Percentiles rank a stretch among this genome's conserved stretches.
Conservation (phyloP, 2,113 vertebrate species). For the Haemorhous mexicanus region DNA sequence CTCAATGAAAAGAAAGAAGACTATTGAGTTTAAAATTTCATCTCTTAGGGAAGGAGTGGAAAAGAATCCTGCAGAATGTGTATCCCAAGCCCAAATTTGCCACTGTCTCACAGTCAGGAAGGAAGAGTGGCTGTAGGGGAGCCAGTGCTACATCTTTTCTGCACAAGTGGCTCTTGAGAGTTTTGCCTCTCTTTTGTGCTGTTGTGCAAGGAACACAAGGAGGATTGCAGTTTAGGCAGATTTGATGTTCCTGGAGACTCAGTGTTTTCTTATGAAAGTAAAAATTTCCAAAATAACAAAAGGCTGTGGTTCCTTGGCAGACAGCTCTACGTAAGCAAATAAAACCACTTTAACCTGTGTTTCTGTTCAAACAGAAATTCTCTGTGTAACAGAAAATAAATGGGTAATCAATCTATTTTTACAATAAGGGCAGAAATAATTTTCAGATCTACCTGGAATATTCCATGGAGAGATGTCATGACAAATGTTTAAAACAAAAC, state of each 20-base stretch:
- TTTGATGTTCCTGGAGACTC: background rate
- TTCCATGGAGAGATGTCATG: background rate
- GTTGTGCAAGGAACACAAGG: background rate
- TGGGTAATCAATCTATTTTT: slow-evolving; percentile 15
- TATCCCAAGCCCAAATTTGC: background rate
- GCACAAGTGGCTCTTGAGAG: background rate
- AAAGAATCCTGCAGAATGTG: background rate
- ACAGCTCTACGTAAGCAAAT: background rate
- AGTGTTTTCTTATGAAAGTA: slow-evolving; percentile 23
- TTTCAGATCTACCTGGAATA: background rate
- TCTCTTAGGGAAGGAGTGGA: background rate
- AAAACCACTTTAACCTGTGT: background rate
- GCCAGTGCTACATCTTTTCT: background rate
- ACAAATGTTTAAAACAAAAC: background rate
- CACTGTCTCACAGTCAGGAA: background rate
- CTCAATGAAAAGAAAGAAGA: background rate
- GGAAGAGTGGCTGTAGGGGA: background rate
- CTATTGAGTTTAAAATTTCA: background rate
- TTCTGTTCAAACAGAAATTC: slow-evolving; percentile 32
- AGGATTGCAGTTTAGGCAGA: background rate
- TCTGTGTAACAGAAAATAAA: slow-evolving; percentile 17
- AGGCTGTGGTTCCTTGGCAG: background rate
- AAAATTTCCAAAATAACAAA: background rate
- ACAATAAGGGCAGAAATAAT: background rate
- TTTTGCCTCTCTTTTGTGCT: background rate